Conservation (phyloP, 2,888 invertebrate genomes). For the Morpho deidamia region DNA sequence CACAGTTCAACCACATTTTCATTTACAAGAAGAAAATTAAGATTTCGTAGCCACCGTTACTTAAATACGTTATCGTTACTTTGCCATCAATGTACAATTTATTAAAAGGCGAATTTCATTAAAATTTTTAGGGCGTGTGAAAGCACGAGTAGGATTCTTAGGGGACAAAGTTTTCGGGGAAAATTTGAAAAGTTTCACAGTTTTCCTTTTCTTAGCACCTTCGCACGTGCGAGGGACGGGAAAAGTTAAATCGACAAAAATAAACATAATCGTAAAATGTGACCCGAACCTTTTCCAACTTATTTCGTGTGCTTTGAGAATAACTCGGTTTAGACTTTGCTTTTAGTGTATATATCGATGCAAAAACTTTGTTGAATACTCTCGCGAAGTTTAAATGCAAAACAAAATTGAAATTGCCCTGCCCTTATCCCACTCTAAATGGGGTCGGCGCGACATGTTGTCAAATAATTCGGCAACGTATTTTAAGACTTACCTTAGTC, state of each 20-base stretch:
- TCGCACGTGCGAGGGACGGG: constrained; percentile 32
- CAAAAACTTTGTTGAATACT: constrained; percentile 6
- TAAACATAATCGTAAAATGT: constrained; percentile 26
- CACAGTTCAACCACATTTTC: not conserved
- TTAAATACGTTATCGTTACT: constrained; percentile 35
- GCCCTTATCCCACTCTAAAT: no score
- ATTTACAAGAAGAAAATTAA: constrained; percentile 5
- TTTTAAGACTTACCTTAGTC: no score
- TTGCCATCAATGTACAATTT: constrained; percentile 33
- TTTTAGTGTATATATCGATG: constrained; percentile 10
- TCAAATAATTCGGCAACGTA: no score
- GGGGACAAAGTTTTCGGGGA: constrained; percentile 24
- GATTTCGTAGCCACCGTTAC: not conserved
- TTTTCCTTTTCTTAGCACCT: constrained; percentile 20
- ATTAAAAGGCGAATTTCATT: constrained; percentile 35
- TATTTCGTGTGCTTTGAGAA: not conserved
- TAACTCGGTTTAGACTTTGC: constrained; percentile 5
- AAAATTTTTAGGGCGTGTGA: constrained; percentile 31
- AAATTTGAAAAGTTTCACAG: constrained; percentile 35
- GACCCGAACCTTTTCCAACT: constrained; percentile 8
- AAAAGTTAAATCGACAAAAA: constrained; percentile 24
- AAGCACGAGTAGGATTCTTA: constrained; percentile 26
- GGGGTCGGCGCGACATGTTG: no score
- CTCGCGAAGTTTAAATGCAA: not conserved
- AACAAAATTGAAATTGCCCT: no score